Base-by-base conservation (phyloP, 64 coral and sea anemone genomes). In the Montipora capricornis region DNA sequence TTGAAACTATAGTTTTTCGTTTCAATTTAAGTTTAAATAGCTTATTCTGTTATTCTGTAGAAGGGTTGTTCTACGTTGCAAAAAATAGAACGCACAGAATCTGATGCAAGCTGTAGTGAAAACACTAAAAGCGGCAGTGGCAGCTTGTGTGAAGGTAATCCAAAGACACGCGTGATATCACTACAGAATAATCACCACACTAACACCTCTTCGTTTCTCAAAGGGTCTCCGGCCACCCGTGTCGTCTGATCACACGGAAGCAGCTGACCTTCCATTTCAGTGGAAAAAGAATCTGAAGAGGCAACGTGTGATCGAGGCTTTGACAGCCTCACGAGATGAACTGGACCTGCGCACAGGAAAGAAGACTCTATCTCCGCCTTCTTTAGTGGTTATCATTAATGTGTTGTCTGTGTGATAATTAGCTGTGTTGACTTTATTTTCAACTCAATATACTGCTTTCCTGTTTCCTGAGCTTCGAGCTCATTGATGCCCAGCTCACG, bases 31-130 rank as follows among this genome's bases (percentile, higher is more conserved):
- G 1, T 26, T 26, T 26, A 26, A 26, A 26, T 26, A 1, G 26
- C 26, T 26, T 26, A 26, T 26, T 26, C 26, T 26, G 0, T 26
- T n/a, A n/a, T n/a, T n/a, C n/a, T n/a, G n/a, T n/a, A 26, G 26
- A 26, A 26, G 26, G 26, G 26, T 26, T 26, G 26, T 26, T 1
- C 26, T 26, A 26, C 26, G 26, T 26, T 26, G 26, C 26, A 1
- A 26, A 26, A 26, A 26, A 26, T 26, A 93, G 82, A 99, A 96
- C n/a, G 95, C 95, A 66, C 92, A 96, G 68, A 99, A 96, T 76
- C 89, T 99, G 8, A 99, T 99, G 98, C 92, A 99, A 74, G 95
- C 95, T 58, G 92, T 99, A 10, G 98, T 99, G 75, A 92, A 94
- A 86, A 99, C 98, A 6, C n/a, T n/a, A n/a, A n/a, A n/a, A n/a